Percentiles rank a stretch among this genome's conserved stretches.
These are phyloP conservation scores for Diachasma alloeum DNA, from an alignment of 1,140 invertebrate species.

Conservation along the genomic window DNA sequence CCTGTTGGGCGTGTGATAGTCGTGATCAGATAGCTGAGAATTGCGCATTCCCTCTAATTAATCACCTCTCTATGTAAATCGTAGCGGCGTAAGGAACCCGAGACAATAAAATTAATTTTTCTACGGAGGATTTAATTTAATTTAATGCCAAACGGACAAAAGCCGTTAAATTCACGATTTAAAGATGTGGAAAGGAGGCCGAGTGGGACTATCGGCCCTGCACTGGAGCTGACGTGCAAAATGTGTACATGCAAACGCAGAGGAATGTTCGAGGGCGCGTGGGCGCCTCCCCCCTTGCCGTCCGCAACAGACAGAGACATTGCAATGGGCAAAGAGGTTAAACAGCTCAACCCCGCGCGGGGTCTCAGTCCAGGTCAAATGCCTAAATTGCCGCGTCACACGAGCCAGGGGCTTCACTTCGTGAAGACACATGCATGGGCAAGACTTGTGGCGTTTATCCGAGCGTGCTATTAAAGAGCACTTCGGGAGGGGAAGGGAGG, in stretches of 20 bases:
- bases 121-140: not conserved
- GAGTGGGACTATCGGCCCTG: not conserved
- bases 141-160: not conserved
- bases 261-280: slow-evolving; percentile 1
- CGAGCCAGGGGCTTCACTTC: slow-evolving; percentile 27
- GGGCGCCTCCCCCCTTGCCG: not conserved
- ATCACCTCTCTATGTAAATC: not conserved
- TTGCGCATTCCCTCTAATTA: not conserved
- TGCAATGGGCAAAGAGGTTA: slow-evolving; percentile 46
- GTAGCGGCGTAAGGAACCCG: not conserved
- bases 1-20: not conserved
- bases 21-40: not conserved
- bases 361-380: slow-evolving; percentile 51
- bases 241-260: not conserved
- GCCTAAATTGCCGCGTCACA: slow-evolving; percentile 59
- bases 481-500: not conserved
- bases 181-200: not conserved
- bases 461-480: slow-evolving; percentile 37
- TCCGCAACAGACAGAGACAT: slow-evolving; percentile 51
- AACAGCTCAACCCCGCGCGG: slow-evolving; percentile 51
- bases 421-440: not conserved
- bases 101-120: not conserved
- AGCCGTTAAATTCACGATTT: not conserved
- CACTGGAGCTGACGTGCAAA: not conserved
- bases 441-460: slow-evolving; percentile 34